Evolutionary conservation across 2,113 vertebrate genomes (phyloP), one percentile per base, ranked within the genome.

Genomic region (cattle (Bos taurus)): DNA sequence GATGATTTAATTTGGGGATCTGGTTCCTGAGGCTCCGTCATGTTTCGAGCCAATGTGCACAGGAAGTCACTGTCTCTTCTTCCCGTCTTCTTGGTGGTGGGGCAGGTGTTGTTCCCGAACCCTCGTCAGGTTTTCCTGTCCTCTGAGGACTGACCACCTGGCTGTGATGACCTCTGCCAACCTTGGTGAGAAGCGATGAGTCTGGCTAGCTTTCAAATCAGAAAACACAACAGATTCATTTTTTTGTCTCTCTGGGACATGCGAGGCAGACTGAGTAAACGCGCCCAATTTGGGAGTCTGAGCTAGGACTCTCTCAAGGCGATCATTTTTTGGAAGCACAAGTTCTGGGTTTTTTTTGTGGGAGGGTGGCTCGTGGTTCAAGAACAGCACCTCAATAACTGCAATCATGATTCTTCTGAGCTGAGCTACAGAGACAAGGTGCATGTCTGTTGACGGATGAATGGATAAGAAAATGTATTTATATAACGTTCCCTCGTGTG

Each of bases 41-140:
- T 9, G 43, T 26, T 67, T 7, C 40, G 23, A 26, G 82, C n/a
- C 3, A 10, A 10, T 25, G 33, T 2, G 5, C 7, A 1, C 12
- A 83, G 33, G 33, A 83, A 56, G 50, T 23, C 50, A 7, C 17
- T 14, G 19, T 36, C 50, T 7, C n/a, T 33, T 28, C 50, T 25
- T 56, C 33, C 33, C 0, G 1, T 15, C 33, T 14, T n/a, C 50
- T 8, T 19, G 62, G 62, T 9, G 62, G 62, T n/a, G 33, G 50
- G 33, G 3, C 4, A 4, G 2, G 4, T 2, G 28, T 3, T 6
- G 14, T 19, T 54, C 80, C 80, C 19, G 2, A 13, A 3, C 78
- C 30, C 48, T 4, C 17, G 30, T n/a, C 48, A 52, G 4, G 6
- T 3, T 36, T 13, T 15, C 48, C 9, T 10, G 30, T 82, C 19